Evolutionary conservation across 1,140 invertebrate species (phyloP).

Genomic region (Heliconius eleuchia): DNA sequence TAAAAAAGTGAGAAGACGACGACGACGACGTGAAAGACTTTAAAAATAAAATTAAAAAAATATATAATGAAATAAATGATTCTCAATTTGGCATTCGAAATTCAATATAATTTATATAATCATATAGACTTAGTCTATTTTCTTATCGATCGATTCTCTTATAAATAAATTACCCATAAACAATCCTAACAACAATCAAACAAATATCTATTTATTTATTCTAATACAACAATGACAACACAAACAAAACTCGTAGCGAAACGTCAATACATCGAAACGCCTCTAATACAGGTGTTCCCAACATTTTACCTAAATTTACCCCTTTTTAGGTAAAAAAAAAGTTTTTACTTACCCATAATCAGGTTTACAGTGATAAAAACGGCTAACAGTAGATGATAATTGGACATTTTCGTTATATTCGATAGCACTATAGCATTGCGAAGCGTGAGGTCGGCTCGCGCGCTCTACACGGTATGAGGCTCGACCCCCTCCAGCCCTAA

Average conservation of each 20-base stretch:
- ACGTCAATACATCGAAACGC: conserved; percentile 10
- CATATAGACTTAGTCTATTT: too few relatives aligned
- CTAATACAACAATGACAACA: conserved; percentile 7
- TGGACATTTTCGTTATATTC: conserved; percentile 38
- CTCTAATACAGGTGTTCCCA: neutral
- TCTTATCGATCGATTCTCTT: too few relatives aligned
- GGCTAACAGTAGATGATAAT: conserved; percentile 33
- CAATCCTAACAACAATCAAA: neutral
- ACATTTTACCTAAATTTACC: neutral
- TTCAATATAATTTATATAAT: too few relatives aligned
- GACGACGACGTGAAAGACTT: too few relatives aligned
- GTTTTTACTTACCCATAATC: conserved; percentile 36
- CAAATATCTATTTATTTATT: neutral
- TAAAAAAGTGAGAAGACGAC: too few relatives aligned
- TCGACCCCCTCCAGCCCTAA: conserved; percentile 16
- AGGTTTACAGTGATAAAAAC: conserved; percentile 33
- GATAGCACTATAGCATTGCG: conserved; percentile 26
- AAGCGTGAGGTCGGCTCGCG: conserved; percentile 22
- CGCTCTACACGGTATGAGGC: conserved; percentile 23
- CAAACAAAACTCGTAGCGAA: conserved; percentile 15
- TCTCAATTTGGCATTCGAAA: too few relatives aligned
- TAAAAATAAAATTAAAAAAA: too few relatives aligned
- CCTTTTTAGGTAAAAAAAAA: neutral
- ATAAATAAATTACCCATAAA: neutral
- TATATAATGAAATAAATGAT: too few relatives aligned